Evolutionary conservation across 64 coral and sea anemone genomes (phyloP), one percentile per base, ranked within the genome.

Genomic region (Platygyra sinensis): DNA sequence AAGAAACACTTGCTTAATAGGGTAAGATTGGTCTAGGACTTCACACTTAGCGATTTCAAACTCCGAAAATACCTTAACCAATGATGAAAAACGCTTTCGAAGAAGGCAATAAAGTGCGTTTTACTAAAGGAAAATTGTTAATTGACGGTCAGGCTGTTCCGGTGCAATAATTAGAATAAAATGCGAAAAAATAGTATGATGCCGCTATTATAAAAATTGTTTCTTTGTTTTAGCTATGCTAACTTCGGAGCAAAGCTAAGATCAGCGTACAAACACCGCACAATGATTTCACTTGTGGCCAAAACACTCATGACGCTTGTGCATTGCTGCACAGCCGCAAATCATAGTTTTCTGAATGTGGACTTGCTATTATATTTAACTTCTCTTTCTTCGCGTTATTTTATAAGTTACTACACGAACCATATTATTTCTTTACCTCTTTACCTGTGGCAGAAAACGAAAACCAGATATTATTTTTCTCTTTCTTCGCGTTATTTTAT

Each of bases 71-170:
- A n/a, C n/a, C n/a, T n/a, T n/a, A n/a, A n/a, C n/a, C n/a, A n/a
- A n/a, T n/a, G n/a, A 75, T 38, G 73, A n/a, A 28, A 75, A 16
- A 39, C 17, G 73, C 73, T 38, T 75, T 75, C 36, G 31, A 49
- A 2, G 30, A 32, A 75, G 73, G 73, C 4, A 75, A 75, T 10
- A 39, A 28, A 36, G 73, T 75, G 10, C 36, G 73, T 10, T 75
- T 75, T 15, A 75, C 73, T 8, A 75, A 75, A 42, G 73, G 73
- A 75, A 75, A 75, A 16, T 36, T 75, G 18, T 75, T 75, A 6
- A 28, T 75, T 15, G 73, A 75, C 73, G 73, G 73, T 29, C 42
- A 9, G 73, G 73, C 14, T 29, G 28, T 36, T 4, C 14, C 28
- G 3, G 29, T 73, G 16, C 10, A 10, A 36, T 36, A 75, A 36